phyloP scores from a whole-genome alignment of 2,797 vertebrate species.

The Clarias fuscus region DNA sequence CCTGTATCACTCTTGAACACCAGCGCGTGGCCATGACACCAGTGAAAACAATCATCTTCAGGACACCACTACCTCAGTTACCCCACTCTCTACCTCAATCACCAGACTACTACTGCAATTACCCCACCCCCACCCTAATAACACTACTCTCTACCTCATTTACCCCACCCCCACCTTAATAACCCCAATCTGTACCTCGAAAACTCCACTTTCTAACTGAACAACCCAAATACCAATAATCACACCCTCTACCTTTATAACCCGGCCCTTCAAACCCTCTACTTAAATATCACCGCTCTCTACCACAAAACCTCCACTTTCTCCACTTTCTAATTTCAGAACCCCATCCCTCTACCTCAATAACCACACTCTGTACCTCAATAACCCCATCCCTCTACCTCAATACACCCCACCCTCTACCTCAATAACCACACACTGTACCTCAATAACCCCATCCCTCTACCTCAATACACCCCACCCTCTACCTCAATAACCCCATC shows the following conservation, averaged over 20 bases:
- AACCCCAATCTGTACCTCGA: background rate
- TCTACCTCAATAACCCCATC: background rate
- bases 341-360: background rate
- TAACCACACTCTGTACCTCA: background rate
- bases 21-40: background rate
- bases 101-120: background rate
- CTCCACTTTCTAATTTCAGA: background rate
- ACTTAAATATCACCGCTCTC: background rate
- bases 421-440: background rate
- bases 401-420: no score
- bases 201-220: background rate
- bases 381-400: background rate
- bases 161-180: background rate
- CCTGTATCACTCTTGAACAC: background rate
- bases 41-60: background rate
- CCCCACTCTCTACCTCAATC: background rate
- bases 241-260: background rate
- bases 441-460: background rate
- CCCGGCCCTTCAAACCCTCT: background rate
- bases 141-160: background rate
- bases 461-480: no score
- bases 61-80: background rate
- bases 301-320: background rate
- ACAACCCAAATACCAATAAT: background rate
- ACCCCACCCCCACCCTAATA: background rate